Conservation (phyloP, 2,797 vertebrate genomes). For the Ispidina picta region DNA sequence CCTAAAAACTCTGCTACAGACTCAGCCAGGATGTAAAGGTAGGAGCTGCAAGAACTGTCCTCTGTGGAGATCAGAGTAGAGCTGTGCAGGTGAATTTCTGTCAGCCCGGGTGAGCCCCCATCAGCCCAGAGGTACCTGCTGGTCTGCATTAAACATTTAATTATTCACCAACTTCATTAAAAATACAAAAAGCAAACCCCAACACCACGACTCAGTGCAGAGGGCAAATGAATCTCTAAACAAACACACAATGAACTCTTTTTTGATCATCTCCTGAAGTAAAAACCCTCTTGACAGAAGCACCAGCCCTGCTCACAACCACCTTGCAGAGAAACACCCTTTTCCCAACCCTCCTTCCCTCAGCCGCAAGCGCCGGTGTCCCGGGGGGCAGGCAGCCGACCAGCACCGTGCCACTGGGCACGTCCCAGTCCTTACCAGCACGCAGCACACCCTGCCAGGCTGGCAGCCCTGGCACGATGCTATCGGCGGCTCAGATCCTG, state of each 20-base stretch:
- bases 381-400: background rate
- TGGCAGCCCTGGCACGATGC: background rate
- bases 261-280: background rate
- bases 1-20: background rate
- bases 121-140: background rate
- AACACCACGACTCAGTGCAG: background rate
- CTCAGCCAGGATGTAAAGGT: fast-evolving
- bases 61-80: background rate
- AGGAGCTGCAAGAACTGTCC: background rate
- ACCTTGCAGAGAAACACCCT: background rate
- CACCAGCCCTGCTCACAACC: background rate
- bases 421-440: background rate
- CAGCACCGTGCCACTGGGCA: background rate
- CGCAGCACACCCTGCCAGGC: background rate
- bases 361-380: fast-evolving
- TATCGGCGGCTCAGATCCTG: background rate
- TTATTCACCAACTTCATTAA: too few species aligned
- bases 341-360: background rate
- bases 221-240: background rate
- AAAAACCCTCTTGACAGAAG: background rate
- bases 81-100: background rate
- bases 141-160: background rate
- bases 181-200: background rate
- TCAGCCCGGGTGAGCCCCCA: background rate
- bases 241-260: background rate